Evolutionary conservation across 2,888 invertebrate genomes (phyloP).

Genomic region (Polyommatus icarus): DNA sequence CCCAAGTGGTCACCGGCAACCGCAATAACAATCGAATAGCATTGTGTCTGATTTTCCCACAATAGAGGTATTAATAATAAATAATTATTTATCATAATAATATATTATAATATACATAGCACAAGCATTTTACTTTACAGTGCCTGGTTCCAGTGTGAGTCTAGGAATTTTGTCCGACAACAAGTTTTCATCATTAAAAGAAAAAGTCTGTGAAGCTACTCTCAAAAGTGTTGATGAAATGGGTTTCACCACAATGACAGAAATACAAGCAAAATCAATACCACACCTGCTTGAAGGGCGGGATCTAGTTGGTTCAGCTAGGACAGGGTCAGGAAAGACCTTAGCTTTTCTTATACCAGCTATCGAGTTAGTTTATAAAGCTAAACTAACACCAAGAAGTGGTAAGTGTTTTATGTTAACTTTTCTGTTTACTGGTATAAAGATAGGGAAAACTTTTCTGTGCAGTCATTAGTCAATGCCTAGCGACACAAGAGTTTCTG

Average conservation of each 20-base stretch:
- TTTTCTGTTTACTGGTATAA: no score
- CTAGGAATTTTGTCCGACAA: conserved; percentile 82
- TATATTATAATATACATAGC: not conserved
- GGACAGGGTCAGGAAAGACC: conserved; percentile 99
- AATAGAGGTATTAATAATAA: no score
- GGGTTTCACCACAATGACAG: conserved; percentile 97
- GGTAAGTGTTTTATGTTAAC: conserved; percentile 74
- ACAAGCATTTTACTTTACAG: conserved; percentile 60
- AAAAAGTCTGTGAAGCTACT: conserved; percentile 89
- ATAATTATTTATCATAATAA: no score
- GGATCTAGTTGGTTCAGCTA: conserved; percentile 96
- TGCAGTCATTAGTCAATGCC: no score
- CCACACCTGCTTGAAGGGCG: conserved; percentile 94
- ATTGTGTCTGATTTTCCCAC: no score
- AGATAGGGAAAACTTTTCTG: no score
- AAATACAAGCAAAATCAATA: conserved; percentile 95
- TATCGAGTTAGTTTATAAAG: conserved; percentile 93
- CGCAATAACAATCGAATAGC: no score
- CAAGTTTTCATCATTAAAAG: conserved; percentile 80
- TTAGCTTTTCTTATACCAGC: conserved; percentile 97
- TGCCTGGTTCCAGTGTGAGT: conserved; percentile 83
- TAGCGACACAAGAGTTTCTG: no score
- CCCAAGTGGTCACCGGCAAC: no score
- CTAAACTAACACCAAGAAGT: conserved; percentile 95
- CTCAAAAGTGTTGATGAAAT: conserved; percentile 92